Percentiles rank a stretch among this genome's conserved stretches.
phyloP scores from a whole-genome alignment of 2,888 invertebrate species.

The Mimas tiliae region DNA sequence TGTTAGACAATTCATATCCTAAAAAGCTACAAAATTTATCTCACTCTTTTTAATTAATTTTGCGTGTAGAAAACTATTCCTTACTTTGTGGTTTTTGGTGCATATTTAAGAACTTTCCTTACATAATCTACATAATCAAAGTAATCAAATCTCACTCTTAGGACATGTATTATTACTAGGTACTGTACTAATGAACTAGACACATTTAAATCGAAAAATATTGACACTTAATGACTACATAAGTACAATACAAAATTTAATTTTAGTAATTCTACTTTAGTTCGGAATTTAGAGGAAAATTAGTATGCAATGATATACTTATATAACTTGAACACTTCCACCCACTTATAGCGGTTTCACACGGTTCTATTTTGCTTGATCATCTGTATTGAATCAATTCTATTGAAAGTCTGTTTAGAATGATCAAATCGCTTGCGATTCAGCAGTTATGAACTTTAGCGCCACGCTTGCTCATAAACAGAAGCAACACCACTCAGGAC shows the following conservation, averaged over 20 bases:
- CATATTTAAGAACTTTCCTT: conserved; percentile 18
- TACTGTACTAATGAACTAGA: conserved; percentile 13
- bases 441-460: too few relatives aligned
- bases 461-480: too few relatives aligned
- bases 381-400: too few relatives aligned
- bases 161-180: conserved; percentile 37
- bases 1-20: conserved; percentile 33
- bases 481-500: too few relatives aligned
- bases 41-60: conserved; percentile 50
- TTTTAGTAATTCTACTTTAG: conserved; percentile 8
- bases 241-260: background rate
- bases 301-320: background rate
- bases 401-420: too few relatives aligned
- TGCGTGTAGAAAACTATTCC: conserved; percentile 31
- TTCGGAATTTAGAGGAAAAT: background rate
- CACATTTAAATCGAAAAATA: conserved; percentile 17
- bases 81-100: conserved; percentile 30
- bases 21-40: conserved; percentile 54
- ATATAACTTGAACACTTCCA: too few relatives aligned
- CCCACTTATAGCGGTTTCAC: too few relatives aligned
- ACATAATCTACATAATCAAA: background rate
- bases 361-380: too few relatives aligned
- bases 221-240: conserved; percentile 9
- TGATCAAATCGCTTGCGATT: too few relatives aligned
- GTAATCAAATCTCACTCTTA: conserved; percentile 53